phyloP scores from a whole-genome alignment of 1,140 invertebrate genomes.

The Zophobas atratus region DNA sequence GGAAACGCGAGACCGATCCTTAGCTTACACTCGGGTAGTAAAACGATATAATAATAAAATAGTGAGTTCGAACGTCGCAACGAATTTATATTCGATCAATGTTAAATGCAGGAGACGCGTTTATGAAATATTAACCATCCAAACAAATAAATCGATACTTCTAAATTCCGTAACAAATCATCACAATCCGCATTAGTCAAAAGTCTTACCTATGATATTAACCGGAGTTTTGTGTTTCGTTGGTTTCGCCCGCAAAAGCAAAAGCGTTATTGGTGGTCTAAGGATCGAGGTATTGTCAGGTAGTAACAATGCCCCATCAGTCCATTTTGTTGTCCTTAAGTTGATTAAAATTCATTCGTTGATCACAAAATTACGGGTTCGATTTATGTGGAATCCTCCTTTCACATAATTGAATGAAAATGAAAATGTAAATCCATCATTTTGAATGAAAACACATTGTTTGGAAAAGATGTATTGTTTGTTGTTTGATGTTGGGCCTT shows the following conservation, averaged over 20 bases:
- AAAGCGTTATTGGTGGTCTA: background rate
- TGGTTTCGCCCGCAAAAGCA: background rate
- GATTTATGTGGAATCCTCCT: conserved; percentile 13
- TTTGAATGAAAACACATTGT: conserved; percentile 9
- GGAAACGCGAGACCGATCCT: too few relatives aligned
- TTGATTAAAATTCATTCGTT: conserved; percentile 18
- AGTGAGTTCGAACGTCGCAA: background rate
- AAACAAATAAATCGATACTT: background rate
- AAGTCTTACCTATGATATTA: background rate
- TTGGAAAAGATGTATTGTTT: conserved; percentile 2
- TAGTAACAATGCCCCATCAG: background rate
- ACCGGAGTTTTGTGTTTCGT: background rate
- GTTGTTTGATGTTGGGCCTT: background rate
- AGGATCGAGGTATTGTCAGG: too few relatives aligned
- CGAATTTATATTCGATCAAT: background rate
- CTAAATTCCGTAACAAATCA: conserved; percentile 6
- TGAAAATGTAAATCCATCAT: conserved; percentile 31
- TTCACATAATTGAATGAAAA: conserved; percentile 31
- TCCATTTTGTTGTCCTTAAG: background rate
- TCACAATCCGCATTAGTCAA: background rate
- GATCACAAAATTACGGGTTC: conserved; percentile 6
- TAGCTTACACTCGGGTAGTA: too few relatives aligned
- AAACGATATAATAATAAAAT: too few relatives aligned
- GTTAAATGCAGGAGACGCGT: background rate
- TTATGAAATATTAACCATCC: background rate